Evolutionary conservation across 2,888 invertebrate species (phyloP), one percentile per base, ranked within the genome.

Genomic region (Polydrusus pterygomalis): DNA sequence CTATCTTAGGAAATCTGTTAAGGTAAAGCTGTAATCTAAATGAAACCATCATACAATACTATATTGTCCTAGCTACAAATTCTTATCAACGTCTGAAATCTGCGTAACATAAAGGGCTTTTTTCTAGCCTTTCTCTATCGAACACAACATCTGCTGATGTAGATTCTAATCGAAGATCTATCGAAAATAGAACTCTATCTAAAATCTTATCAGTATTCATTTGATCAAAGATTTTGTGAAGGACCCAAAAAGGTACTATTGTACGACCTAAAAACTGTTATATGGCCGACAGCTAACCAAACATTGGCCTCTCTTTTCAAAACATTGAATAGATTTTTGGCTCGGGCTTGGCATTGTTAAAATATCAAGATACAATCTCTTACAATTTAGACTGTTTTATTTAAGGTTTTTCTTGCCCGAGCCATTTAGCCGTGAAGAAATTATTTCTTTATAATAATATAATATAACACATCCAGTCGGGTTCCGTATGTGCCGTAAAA

Each of bases 281-380:
- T 82, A 83, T 84, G 84, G 85, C 84, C 86, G 87, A 90, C 91
- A 91, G 90, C 91, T 91, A 91, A 91, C 91, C 91, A 91, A 91
- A 91, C 91, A 91, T 90, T 90, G 91, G 91, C 90, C 90, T 89
- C 79, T 85, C 90, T 90, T 88, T 89, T 88, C 87, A 87, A 89
- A 86, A 80, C 81, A 87, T 85, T 85, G 83, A 85, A 86, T 84
- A 84, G 85, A 84, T 67, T 81, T 83, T 84, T 85, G 85, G 85
- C 85, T 85, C 85, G 85, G 85, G 86, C 85, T 83, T 68, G 75
- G 78, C 80, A 83, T 86, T 85, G 84, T 85, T 80, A 75, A 79
- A 68, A 80, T 82, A 81, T 84, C 84, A 81, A 86, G 86, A 86
- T 86, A 86, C 85, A 85, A 86, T 86, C 85, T 86, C 82, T 82